phyloP scores from a whole-genome alignment of 1,140 invertebrate species.

The Hypsibius dujardini region DNA sequence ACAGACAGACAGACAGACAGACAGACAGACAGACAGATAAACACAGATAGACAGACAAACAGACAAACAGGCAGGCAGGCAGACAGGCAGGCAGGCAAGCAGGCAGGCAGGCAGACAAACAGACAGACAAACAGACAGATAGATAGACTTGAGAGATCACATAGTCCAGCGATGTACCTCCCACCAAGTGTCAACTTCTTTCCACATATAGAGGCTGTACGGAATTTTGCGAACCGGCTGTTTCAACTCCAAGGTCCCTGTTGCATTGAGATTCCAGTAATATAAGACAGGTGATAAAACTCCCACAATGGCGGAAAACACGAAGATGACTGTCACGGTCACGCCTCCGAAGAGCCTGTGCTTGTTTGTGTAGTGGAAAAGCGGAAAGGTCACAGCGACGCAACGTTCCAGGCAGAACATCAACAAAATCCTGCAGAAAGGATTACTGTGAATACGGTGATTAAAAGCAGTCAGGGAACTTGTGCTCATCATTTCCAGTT shows the following conservation, averaged over 20 bases:
- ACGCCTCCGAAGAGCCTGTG: background rate
- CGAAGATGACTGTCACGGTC: background rate
- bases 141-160: no score
- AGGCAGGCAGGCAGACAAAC: no score
- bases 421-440: background rate
- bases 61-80: no score
- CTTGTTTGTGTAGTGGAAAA: background rate
- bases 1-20: no score
- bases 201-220: background rate
- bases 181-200: slow-evolving; percentile 5
- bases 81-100: no score
- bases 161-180: background rate
- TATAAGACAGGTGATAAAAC: background rate
- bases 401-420: background rate
- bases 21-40: no score
- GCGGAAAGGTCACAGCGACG: background rate
- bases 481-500: no score
- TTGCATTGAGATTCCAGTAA: background rate
- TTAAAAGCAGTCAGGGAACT: no score
- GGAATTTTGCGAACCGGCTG: background rate
- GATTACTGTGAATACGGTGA: no score
- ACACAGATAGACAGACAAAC: no score
- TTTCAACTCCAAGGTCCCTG: no score
- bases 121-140: no score
- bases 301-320: background rate